Base-by-base conservation (phyloP, 30 jellyfish, hydroid and myxozoan genomes). In the Turritopsis dohrnii region DNA sequence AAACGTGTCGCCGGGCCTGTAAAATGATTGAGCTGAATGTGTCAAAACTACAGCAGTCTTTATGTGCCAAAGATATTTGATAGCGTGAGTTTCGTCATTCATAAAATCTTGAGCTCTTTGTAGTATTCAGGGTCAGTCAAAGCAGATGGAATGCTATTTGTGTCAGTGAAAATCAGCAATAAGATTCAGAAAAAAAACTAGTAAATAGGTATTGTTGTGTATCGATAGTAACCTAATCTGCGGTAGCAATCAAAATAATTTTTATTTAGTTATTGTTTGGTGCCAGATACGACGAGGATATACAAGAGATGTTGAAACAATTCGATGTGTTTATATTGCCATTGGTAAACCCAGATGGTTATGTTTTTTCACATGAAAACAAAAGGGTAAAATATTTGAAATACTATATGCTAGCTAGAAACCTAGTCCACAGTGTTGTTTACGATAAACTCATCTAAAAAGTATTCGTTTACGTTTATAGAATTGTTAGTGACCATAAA, bases 291-390 rank as follows among this genome's bases (percentile, higher is more conserved):
- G 96, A 94, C 28, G 86, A 80, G 28, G 89, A 86, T 28, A 81
- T 94, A 25, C 81, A 81, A 30, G 28, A 66, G 18, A 75, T 94
- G 53, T 75, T 90, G 53, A 79, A 84, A 53, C 41, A 88, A 71
- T 88, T 88, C 65, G 96, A 86, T 30, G 87, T 94, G 24, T 69
- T 84, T 18, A 81, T 94, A 71, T 71, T 85, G 0, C 99, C 99
- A 7, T 54, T 85, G 24, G 28, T 81, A 22, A 94, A 94, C 73
- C 96, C 99, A 21, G 99, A 94, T 88, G 99, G 99, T 0, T 94
- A 94, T 79, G 84, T 52, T 4, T 79, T 54, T 81, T 60, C 96
- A 5, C 60, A 72, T 8, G 71, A 72, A 20, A 80, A 20, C 84
- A 90, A 84, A 84, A 72, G 90, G 75, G 83, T 82, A 60, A 52